These are phyloP conservation scores for Tridacna gigas DNA, from an alignment of 2,888 invertebrate species.

Conservation along the genomic window DNA sequence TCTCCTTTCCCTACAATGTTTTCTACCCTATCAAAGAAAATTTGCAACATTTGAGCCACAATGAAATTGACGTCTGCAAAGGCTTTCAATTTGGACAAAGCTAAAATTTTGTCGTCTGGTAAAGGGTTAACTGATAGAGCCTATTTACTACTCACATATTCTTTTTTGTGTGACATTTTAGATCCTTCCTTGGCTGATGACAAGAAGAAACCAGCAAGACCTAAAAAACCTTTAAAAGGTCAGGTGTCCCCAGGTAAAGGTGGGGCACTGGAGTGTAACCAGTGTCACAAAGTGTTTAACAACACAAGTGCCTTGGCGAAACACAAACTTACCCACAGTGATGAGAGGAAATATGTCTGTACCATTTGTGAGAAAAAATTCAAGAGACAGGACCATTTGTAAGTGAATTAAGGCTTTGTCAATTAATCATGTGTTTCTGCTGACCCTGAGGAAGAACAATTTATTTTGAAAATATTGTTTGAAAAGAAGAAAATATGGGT, in stretches of 20 bases:
- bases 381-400: constrained; percentile 99
- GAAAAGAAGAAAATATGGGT: too few relatives aligned
- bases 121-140: too few relatives aligned
- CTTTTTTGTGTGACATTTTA: background rate
- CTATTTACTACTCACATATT: too few relatives aligned
- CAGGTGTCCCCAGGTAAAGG: constrained; percentile 67
- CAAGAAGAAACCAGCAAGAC: constrained; percentile 59
- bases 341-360: constrained; percentile 98
- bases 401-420: constrained; percentile 86
- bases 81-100: too few relatives aligned
- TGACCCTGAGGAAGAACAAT: too few relatives aligned
- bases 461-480: too few relatives aligned
- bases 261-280: constrained; percentile 87
- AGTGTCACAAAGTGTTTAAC: constrained; percentile 98
- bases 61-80: too few relatives aligned
- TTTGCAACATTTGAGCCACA: too few relatives aligned
- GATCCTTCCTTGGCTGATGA: constrained; percentile 46
- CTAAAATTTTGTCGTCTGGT: too few relatives aligned
- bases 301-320: constrained; percentile 96
- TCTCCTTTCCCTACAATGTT: too few relatives aligned
- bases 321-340: constrained; percentile 97
- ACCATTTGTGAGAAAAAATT: constrained; percentile 98
- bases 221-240: constrained; percentile 87
- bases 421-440: background rate
- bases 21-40: too few relatives aligned